Evolutionary conservation across 2,797 vertebrate species (phyloP).

Genomic region (Cetoscarus ocellatus): DNA sequence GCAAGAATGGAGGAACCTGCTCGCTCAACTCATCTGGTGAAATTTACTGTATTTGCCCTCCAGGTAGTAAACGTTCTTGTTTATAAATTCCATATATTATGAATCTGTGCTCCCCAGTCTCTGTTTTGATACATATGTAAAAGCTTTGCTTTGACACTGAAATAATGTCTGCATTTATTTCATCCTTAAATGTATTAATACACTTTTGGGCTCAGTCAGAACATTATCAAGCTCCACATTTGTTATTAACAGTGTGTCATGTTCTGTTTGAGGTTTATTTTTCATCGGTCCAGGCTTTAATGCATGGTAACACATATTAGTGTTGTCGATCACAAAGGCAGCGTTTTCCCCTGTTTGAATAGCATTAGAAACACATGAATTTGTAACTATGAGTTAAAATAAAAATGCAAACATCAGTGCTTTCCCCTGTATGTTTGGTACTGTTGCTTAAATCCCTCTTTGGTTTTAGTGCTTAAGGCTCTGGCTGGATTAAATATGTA

Average conservation of each 20-base stretch:
- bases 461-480: conserved; percentile 31
- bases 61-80: conserved; percentile 71
- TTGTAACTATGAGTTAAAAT: conserved; percentile 30
- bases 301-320: conserved; percentile 33
- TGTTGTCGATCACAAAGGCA: conserved; percentile 50
- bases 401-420: conserved; percentile 19
- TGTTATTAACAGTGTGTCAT: conserved; percentile 12
- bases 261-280: conserved; percentile 23
- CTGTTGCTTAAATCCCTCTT: conserved; percentile 30
- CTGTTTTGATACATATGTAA: conserved; percentile 21
- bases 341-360: conserved; percentile 38
- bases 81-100: background rate
- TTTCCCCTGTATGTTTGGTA: conserved; percentile 1
- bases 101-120: conserved; percentile 9
- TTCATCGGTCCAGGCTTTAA: conserved; percentile 28
- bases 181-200: background rate
- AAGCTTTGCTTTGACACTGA: background rate
- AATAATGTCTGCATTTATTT: conserved; percentile 1
- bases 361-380: conserved; percentile 35
- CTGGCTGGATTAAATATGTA: conserved; percentile 50
- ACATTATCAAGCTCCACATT: conserved; percentile 16
- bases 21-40: conserved; percentile 62
- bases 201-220: background rate
- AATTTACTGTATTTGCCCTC: conserved; percentile 76
- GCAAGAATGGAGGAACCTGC: conserved; percentile 84